Evolutionary conservation across 2,113 vertebrate genomes (phyloP).

Genomic region (Istiophorus platypterus): DNA sequence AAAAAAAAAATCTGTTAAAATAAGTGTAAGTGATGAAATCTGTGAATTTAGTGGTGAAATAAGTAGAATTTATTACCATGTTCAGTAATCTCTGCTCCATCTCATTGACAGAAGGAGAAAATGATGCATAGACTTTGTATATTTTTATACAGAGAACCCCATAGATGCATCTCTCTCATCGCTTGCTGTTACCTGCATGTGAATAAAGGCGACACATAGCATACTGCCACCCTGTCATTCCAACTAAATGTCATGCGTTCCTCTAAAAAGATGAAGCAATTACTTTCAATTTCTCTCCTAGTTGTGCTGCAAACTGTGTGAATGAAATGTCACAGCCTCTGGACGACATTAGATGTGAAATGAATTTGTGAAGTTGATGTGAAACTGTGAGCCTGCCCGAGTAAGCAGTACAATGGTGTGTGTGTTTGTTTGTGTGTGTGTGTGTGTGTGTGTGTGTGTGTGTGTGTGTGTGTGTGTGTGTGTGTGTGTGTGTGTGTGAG

Average conservation of each 20-base stretch:
- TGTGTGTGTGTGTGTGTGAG: slow-evolving; percentile 5
- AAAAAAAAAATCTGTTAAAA: no score
- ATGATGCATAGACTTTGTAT: no score
- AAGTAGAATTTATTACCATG: no score
- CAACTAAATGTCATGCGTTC: slow-evolving; percentile 12
- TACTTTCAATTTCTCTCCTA: not conserved
- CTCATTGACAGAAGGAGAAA: no score
- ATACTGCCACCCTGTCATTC: not conserved
- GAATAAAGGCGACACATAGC: not conserved
- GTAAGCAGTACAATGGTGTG: not conserved
- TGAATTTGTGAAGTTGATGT: not conserved
- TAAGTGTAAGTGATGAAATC: no score
- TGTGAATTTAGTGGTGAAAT: no score
- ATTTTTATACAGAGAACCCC: not conserved
- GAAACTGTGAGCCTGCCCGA: not conserved
- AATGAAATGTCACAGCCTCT: slow-evolving; percentile 27
- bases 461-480: slow-evolving; percentile 17
- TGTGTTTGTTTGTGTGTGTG: not conserved
- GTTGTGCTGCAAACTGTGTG: not conserved
- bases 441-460: not conserved
- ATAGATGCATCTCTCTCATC: not conserved
- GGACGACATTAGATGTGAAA: not conserved
- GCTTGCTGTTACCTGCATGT: not conserved
- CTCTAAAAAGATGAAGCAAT: slow-evolving; percentile 12
- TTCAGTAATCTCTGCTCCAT: no score